Evolutionary conservation across 2,113 vertebrate species (phyloP).

Genomic region (Peucedramus taeniatus): DNA sequence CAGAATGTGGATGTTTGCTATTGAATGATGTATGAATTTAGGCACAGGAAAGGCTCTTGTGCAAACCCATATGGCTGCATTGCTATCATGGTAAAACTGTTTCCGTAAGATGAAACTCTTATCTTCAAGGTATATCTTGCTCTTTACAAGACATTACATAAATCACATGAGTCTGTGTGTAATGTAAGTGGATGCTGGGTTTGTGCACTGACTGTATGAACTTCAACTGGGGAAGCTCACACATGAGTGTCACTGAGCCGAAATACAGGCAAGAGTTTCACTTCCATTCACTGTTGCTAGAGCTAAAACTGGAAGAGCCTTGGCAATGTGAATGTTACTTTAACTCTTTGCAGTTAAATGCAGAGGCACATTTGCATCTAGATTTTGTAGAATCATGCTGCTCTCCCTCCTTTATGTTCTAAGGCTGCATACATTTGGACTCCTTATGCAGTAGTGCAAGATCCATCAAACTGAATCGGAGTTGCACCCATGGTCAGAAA

Average conservation of each 20-base stretch:
- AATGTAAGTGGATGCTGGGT: neutral
- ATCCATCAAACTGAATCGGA: neutral
- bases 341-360: neutral
- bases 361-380: neutral
- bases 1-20: neutral
- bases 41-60: neutral
- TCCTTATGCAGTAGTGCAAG: neutral
- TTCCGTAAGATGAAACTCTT: neutral
- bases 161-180: neutral
- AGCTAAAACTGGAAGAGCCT: neutral
- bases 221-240: neutral
- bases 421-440: neutral
- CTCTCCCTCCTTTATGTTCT: neutral
- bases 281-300: neutral
- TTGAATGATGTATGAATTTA: neutral
- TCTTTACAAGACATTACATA: neutral
- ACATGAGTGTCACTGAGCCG: neutral
- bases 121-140: rapidly evolving
- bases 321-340: neutral
- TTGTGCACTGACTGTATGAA: neutral
- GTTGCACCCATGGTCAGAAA: neutral
- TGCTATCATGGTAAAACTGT: neutral
- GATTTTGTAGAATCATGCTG: neutral
- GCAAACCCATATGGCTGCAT: neutral
- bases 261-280: neutral